Base-by-base conservation (phyloP, 2,888 invertebrate species). In the Noctua janthina region DNA sequence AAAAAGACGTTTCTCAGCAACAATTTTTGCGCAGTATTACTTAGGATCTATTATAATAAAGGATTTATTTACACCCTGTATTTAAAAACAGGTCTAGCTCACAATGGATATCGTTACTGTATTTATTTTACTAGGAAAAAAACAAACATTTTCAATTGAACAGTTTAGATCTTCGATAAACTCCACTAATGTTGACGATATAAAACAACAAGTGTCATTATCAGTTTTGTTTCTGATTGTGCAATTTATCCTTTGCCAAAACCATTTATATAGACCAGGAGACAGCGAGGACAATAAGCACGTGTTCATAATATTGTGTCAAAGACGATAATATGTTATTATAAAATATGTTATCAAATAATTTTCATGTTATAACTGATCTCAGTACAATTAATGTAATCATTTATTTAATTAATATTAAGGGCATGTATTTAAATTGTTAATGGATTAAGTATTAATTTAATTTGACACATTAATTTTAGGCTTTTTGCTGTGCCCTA, bases 201-300 rank as follows among this genome's bases (percentile, higher is more conserved):
- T 79, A 70, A 73, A 73, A 79, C 85, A 84, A 84, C 73, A 82
- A 85, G 69, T 85, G 49, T n/a, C 80, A 85, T 85, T 82, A 82
- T 59, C 64, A 56, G 64, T 59, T 73, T 23, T 56, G 43, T 20
- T 69, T 39, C 49, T 49, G 56, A 79, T 79, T 79, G 69, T 43
- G 43, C 29, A 70, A 69, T 72, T 82, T 84, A 69, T 64, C 39
- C 17, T 29, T 6, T n/a, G 72, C 15, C 35, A 51, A 78, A 83
- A 70, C 78, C 70, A 70, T 81, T 81, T 70, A 70, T 39, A 5
- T 78, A 81, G 81, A 35, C 84, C 49, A 20, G 49, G 78, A 81
- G 81, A 69, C 2, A 7, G 68, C 20, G 39, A 66, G 2, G 20
- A 66, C 39, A 11, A 66, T 20, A 51, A 11, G 46, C 13, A 46